Conservation (phyloP, 2,888 invertebrate genomes). For the Diplazon laetatorius region DNA sequence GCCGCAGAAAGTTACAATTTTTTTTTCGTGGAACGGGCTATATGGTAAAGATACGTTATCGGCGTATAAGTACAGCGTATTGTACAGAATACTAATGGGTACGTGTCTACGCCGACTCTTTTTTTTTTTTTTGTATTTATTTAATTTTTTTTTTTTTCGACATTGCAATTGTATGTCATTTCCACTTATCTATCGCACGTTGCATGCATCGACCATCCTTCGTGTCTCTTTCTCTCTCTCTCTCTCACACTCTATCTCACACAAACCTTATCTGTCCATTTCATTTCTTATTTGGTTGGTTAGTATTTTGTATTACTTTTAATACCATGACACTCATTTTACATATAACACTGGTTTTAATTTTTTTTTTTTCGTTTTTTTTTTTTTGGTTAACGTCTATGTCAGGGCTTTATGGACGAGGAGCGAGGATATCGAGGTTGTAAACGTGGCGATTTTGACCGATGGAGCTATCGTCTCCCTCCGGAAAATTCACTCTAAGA, state of each 20-base stretch:
- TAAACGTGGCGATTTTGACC: background rate
- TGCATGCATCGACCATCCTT: slow-evolving; percentile 39
- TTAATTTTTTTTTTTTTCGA: too few relatives aligned
- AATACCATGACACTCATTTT: slow-evolving; percentile 65
- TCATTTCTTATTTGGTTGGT: slow-evolving; percentile 52
- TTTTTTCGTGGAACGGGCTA: background rate
- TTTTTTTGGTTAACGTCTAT: slow-evolving; percentile 22
- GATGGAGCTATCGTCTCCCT: background rate
- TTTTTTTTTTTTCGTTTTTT: slow-evolving; percentile 28
- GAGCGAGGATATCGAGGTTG: slow-evolving; percentile 21
- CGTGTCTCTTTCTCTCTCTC: slow-evolving; percentile 20
- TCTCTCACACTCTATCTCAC: too few relatives aligned
- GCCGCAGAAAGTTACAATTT: slow-evolving; percentile 48
- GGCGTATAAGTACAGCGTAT: slow-evolving; percentile 53
- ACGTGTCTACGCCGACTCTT: slow-evolving; percentile 52
- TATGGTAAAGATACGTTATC: slow-evolving; percentile 33
- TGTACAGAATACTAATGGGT: slow-evolving; percentile 56
- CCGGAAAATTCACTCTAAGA: too few relatives aligned
- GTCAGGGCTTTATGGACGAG: slow-evolving; percentile 17
- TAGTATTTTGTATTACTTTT: slow-evolving; percentile 55
- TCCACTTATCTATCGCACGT: slow-evolving; percentile 14
- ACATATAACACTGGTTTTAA: slow-evolving; percentile 65
- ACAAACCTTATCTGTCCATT: slow-evolving; percentile 34
- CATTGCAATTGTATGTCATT: slow-evolving; percentile 40
- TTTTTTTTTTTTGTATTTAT: slow-evolving; percentile 36